Percentiles rank a stretch among this genome's conserved stretches.
Conservation (phyloP, 2,113 vertebrate genomes). For the Salvator merianae region DNA sequence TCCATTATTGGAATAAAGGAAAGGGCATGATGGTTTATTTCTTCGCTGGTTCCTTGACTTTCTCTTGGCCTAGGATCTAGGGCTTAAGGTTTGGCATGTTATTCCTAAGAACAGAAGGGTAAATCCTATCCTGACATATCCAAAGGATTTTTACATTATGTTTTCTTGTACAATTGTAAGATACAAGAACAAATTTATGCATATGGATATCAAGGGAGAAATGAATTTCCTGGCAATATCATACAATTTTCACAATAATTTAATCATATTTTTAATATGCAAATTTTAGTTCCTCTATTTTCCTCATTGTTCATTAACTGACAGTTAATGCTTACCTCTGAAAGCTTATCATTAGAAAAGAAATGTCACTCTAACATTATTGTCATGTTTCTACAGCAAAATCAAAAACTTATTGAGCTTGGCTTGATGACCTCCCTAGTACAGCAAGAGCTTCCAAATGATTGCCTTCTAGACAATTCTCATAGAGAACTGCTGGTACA, state of each 20-base stretch:
- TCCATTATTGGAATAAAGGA: too few species aligned
- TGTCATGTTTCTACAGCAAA: conserved; percentile 47
- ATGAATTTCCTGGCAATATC: not conserved
- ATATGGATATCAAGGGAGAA: not conserved
- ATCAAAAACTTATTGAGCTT: conserved; percentile 56
- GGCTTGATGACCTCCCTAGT: conserved; percentile 40
- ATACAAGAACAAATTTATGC: not conserved
- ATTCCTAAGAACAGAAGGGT: not conserved
- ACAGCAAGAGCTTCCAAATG: conserved; percentile 56
- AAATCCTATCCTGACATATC: not conserved
- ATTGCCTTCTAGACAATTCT: conserved; percentile 66
- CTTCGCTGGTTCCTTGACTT: too few species aligned
- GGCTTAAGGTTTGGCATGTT: not conserved
- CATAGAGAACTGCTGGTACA: conserved; percentile 45
- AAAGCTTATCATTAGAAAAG: conserved; percentile 26
- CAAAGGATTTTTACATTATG: not conserved
- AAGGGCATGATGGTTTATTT: too few species aligned
- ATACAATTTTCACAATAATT: not conserved
- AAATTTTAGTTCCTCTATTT: not conserved
- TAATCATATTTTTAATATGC: not conserved
- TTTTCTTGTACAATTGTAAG: not conserved
- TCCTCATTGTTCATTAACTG: conserved; percentile 11
- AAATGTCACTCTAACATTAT: conserved; percentile 29
- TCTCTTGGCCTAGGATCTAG: too few species aligned
- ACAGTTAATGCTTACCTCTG: not conserved